Conservation (phyloP, 2,797 vertebrate species). For the Ctenochaetus hawaiiensis region DNA sequence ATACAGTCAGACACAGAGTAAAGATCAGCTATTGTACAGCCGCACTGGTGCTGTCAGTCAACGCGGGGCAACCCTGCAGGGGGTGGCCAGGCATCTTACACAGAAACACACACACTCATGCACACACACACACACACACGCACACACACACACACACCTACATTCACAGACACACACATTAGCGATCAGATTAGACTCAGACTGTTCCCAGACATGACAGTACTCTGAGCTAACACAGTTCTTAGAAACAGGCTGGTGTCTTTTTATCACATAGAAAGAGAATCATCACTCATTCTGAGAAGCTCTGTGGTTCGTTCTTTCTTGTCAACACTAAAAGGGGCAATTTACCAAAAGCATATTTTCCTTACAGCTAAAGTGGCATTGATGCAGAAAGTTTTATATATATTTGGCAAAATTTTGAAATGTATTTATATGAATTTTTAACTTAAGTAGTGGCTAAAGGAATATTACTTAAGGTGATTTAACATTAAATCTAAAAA, state of each 20-base stretch:
- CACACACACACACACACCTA: slow-evolving; percentile 20
- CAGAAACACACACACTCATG: slow-evolving; percentile 16
- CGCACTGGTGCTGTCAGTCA: slow-evolving; percentile 81
- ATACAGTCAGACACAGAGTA: slow-evolving; percentile 84
- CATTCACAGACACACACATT: slow-evolving; percentile 21
- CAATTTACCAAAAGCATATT: neutral
- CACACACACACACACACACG: slow-evolving; percentile 36
- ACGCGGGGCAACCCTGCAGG: slow-evolving; percentile 66
- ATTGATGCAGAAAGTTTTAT: neutral
- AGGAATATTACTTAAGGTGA: neutral
- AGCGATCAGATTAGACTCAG: slow-evolving; percentile 20
- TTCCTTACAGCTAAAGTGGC: neutral
- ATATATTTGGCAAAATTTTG: neutral
- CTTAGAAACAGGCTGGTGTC: slow-evolving; percentile 15
- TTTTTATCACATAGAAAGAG: slow-evolving; percentile 21
- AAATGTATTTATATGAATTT: neutral
- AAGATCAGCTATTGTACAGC: slow-evolving; percentile 82
- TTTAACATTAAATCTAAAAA: neutral
- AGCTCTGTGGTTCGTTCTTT: neutral
- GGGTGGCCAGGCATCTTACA: slow-evolving; percentile 57
- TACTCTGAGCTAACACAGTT: neutral
- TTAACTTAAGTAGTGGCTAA: neutral
- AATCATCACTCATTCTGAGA: slow-evolving; percentile 1
- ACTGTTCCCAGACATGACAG: slow-evolving; percentile 19
- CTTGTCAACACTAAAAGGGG: neutral